These are phyloP conservation scores for Amazona guildingii DNA, from an alignment of 2,113 vertebrate species.

Conservation along the genomic window DNA sequence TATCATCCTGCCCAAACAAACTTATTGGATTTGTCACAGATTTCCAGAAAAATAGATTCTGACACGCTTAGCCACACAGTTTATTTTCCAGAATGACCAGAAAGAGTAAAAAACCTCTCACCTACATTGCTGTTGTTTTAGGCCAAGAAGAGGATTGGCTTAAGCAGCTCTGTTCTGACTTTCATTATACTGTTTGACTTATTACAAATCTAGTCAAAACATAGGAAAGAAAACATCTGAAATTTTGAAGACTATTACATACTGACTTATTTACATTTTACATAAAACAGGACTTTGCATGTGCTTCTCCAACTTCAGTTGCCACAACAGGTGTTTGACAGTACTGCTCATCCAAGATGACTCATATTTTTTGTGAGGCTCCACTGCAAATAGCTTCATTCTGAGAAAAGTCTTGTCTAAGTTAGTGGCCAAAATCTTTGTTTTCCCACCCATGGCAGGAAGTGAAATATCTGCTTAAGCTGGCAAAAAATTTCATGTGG, in stretches of 20 bases:
- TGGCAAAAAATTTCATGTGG: background rate
- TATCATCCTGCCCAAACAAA: background rate
- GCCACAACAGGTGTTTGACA: background rate
- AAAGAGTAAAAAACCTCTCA: background rate
- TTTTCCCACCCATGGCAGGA: background rate
- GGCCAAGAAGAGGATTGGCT: background rate
- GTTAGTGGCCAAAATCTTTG: background rate
- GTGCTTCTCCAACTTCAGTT: background rate
- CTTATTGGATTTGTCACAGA: background rate
- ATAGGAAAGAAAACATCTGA: slow-evolving; percentile 47
- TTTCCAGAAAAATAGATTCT: slow-evolving; percentile 25
- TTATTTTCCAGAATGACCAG: slow-evolving; percentile 13
- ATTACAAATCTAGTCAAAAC: slow-evolving; percentile 35
- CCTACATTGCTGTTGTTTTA: background rate
- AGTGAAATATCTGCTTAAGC: background rate
- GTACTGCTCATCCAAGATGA: background rate
- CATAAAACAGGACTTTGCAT: background rate
- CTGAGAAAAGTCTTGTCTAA: background rate
- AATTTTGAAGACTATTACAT: background rate
- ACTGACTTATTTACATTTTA: background rate
- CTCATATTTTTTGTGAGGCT: background rate
- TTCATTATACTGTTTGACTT: slow-evolving; percentile 5
- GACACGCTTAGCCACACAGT: background rate
- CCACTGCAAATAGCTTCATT: background rate
- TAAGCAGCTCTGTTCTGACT: background rate